Evolutionary conservation across 2,113 vertebrate species (phyloP).

Genomic region (Eulemur rufifrons): DNA sequence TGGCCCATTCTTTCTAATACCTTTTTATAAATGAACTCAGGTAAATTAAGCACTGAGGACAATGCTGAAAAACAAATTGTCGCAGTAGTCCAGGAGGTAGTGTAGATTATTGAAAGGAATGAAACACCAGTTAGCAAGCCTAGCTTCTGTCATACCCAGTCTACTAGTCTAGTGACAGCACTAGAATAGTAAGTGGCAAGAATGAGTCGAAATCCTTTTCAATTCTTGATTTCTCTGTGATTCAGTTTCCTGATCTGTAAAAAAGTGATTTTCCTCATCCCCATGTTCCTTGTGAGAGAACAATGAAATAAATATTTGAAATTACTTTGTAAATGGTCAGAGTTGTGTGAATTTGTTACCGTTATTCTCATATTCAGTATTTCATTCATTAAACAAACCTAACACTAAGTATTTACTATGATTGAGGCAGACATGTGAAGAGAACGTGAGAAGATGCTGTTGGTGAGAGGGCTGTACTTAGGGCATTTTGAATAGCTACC

Average conservation of each 20-base stretch:
- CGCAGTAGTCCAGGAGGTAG: not conserved
- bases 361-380: not conserved
- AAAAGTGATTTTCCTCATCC: not conserved
- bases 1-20: not conserved
- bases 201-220: not conserved
- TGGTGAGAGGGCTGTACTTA: not conserved
- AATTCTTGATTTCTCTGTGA: not conserved
- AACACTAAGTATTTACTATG: not conserved
- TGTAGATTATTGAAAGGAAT: not conserved
- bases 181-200: not conserved
- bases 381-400: not conserved
- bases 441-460: not conserved
- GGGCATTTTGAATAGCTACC: not conserved
- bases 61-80: not conserved
- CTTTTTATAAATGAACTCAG: not conserved
- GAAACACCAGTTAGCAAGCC: not conserved
- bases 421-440: not conserved
- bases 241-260: not conserved
- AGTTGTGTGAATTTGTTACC: not conserved
- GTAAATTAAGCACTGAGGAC: not conserved
- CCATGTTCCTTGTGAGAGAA: not conserved
- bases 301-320: not conserved
- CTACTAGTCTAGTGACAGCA: not conserved
- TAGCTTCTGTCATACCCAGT: not conserved
- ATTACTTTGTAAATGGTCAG: not conserved